Conservation (phyloP, 2,888 invertebrate genomes). For the Apamea monoglypha region DNA sequence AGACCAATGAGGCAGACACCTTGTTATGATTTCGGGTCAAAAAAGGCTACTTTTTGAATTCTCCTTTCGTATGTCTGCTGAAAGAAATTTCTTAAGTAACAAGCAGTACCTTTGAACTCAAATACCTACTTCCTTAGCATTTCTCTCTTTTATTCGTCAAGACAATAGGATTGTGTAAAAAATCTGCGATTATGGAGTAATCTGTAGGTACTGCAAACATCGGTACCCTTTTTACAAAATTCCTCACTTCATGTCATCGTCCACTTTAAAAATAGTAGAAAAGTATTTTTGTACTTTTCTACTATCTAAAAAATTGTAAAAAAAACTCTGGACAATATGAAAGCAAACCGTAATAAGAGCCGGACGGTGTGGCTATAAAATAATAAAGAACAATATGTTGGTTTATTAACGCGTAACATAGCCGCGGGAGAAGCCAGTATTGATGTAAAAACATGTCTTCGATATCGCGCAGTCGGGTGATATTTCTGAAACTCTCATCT, state of each 20-base stretch:
- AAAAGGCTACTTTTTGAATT: background rate
- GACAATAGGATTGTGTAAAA: conserved; percentile 16
- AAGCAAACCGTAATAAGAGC: conserved; percentile 4
- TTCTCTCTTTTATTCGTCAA: conserved; percentile 6
- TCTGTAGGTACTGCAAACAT: background rate
- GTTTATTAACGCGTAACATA: conserved; percentile 15
- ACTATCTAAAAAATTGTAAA: background rate
- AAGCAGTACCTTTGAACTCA: background rate
- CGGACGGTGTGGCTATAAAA: conserved; percentile 11
- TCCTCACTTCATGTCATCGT: background rate
- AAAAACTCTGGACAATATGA: background rate
- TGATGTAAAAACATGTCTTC: conserved; percentile 1
- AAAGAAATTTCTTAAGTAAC: background rate
- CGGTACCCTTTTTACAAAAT: background rate
- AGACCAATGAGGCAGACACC: background rate
- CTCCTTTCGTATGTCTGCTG: background rate
- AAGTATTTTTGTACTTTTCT: background rate
- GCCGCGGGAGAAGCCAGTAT: conserved; percentile 14
- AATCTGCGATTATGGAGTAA: conserved; percentile 12
- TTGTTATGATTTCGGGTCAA: background rate
- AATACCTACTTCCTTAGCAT: background rate
- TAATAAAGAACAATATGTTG: conserved; percentile 23
- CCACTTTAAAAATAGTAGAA: background rate
- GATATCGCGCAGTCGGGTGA: background rate
- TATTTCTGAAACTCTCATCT: background rate